Conservation (phyloP, 2,888 invertebrate genomes). For the Troides helena region DNA sequence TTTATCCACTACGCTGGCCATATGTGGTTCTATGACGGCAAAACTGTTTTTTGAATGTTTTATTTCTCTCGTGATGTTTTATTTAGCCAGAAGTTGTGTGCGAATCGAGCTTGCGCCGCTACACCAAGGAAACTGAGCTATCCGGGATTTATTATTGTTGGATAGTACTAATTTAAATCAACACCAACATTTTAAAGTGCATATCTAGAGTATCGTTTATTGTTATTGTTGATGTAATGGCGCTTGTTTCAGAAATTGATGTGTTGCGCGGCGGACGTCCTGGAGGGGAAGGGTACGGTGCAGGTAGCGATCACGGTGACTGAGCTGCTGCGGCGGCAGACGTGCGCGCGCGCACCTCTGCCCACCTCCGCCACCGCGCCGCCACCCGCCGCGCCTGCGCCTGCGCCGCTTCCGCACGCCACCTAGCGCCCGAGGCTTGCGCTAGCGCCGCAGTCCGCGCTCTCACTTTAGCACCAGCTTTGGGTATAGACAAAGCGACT, state of each 20-base stretch:
- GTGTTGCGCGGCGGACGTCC: conserved; percentile 94
- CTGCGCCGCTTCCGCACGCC: conserved; percentile 46
- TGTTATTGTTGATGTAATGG: not conserved
- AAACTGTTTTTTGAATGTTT: too few relatives aligned
- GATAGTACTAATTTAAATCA: too few relatives aligned
- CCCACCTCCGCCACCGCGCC: conserved; percentile 30
- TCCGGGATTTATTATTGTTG: too few relatives aligned
- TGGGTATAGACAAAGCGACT: not conserved
- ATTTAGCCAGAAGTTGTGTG: too few relatives aligned
- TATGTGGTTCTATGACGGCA: too few relatives aligned
- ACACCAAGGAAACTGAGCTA: too few relatives aligned
- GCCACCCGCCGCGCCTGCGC: conserved; percentile 34
- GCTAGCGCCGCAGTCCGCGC: conserved; percentile 63
- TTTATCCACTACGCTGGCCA: too few relatives aligned
- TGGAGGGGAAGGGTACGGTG: conserved; percentile 93
- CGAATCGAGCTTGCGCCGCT: too few relatives aligned
- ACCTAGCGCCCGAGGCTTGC: conserved; percentile 69
- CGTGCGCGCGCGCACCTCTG: conserved; percentile 36
- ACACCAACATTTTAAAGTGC: too few relatives aligned
- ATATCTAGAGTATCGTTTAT: not conserved
- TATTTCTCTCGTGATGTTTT: too few relatives aligned
- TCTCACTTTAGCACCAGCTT: conserved; percentile 51
- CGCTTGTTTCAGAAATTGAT: conserved; percentile 87
- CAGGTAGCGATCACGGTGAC: conserved; percentile 94
- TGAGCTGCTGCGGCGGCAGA: conserved; percentile 85